phyloP scores from a whole-genome alignment of 2,888 invertebrate species.

The Drosophila longiperda region DNA sequence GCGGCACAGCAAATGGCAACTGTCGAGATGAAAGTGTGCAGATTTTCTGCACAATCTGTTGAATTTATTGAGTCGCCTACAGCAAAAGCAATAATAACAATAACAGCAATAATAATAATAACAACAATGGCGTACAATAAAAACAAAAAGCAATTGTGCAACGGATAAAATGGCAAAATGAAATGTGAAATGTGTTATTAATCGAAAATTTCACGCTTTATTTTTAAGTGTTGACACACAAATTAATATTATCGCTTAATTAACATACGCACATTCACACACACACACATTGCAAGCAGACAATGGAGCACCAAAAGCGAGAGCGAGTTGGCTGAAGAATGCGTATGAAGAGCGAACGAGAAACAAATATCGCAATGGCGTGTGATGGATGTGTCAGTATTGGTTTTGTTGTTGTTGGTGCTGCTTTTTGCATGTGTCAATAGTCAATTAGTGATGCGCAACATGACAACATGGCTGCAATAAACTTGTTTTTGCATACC shows the following conservation, averaged over 20 bases:
- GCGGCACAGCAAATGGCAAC: conserved; percentile 41
- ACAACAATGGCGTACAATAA: conserved; percentile 40
- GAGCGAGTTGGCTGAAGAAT: conserved; percentile 1
- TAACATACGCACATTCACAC: conserved; percentile 64
- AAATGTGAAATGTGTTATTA: conserved; percentile 77
- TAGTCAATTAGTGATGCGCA: conserved; percentile 39
- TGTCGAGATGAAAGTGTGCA: conserved; percentile 65
- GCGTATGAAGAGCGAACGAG: conserved; percentile 14
- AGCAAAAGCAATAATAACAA: conserved; percentile 23
- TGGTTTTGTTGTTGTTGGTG: conserved; percentile 3
- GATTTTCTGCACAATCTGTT: conserved; percentile 74
- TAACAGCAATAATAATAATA: conserved; percentile 33
- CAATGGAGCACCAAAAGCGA: conserved; percentile 30
- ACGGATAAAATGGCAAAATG: conserved; percentile 60
- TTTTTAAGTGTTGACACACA: conserved; percentile 84
- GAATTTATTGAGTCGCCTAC: conserved; percentile 70
- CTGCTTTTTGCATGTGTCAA: conserved; percentile 16
- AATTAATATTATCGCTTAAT: conserved; percentile 85
- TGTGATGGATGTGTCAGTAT: conserved; percentile 35
- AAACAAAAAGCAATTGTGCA: conserved; percentile 50
- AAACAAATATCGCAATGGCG: conserved; percentile 26
- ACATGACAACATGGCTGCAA: conserved; percentile 1
- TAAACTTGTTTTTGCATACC: conserved; percentile 22
- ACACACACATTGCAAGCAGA: conserved; percentile 30
- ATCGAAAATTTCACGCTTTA: conserved; percentile 74